phyloP scores from a whole-genome alignment of 2,888 invertebrate genomes.

The Tetragonula carbonaria region DNA sequence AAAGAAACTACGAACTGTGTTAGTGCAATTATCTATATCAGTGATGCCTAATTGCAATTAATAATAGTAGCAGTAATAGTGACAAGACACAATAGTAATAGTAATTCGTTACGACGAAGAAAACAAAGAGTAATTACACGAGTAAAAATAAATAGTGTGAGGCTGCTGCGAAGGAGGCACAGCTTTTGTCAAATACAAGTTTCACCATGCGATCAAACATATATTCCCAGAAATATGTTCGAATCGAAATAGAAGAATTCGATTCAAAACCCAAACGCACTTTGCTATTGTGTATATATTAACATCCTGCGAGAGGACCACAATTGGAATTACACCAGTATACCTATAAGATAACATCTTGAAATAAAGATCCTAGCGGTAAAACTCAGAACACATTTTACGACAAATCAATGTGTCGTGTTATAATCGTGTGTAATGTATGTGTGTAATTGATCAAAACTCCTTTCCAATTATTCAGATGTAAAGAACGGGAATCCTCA shows the following conservation, averaged over 20 bases:
- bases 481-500: slow-evolving; percentile 38
- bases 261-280: slow-evolving; percentile 45
- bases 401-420: slow-evolving; percentile 32
- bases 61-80: slow-evolving; percentile 50
- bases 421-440: slow-evolving; percentile 15
- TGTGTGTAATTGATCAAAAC: slow-evolving; percentile 30
- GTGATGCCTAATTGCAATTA: slow-evolving; percentile 55
- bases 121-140: slow-evolving; percentile 40
- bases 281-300: slow-evolving; percentile 6
- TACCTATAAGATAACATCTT: slow-evolving; percentile 37
- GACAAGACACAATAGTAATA: slow-evolving; percentile 46
- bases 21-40: slow-evolving; percentile 37
- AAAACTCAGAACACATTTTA: slow-evolving; percentile 47
- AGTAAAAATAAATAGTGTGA: slow-evolving; percentile 70
- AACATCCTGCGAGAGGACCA: neutral
- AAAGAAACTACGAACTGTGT: slow-evolving; percentile 12
- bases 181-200: slow-evolving; percentile 68
- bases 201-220: slow-evolving; percentile 44
- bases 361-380: slow-evolving; percentile 53
- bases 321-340: slow-evolving; percentile 19
- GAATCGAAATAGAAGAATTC: slow-evolving; percentile 37
- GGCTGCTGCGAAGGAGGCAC: slow-evolving; percentile 64
- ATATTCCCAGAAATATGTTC: neutral
- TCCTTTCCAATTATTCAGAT: slow-evolving; percentile 33
- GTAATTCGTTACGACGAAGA: slow-evolving; percentile 39